phyloP scores from a whole-genome alignment of 2,888 invertebrate genomes.

The Choristoneura rosaceana region DNA sequence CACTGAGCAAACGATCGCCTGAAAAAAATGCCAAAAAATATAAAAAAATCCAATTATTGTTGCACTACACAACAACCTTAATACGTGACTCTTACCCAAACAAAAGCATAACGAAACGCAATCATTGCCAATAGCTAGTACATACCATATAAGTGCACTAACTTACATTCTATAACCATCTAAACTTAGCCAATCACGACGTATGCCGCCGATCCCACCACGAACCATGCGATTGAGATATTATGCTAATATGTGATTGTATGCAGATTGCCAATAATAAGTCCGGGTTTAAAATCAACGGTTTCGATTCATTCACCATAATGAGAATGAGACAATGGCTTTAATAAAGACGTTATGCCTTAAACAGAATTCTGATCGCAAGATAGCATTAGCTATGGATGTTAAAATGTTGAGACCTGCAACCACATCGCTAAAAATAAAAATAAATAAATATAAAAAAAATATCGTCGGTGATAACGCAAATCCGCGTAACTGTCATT shows the following conservation, averaged over 20 bases:
- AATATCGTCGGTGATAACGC: too few species aligned
- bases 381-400: slow-evolving; percentile 60
- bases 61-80: too few species aligned
- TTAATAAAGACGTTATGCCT: slow-evolving; percentile 79
- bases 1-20: too few species aligned
- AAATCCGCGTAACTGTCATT: too few species aligned
- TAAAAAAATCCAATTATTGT: too few species aligned
- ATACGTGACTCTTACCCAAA: not conserved
- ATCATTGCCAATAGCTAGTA: not conserved
- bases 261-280: slow-evolving; percentile 83
- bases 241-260: slow-evolving; percentile 84
- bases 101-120: not conserved
- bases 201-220: slow-evolving; percentile 11
- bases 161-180: not conserved
- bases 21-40: too few species aligned
- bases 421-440: not conserved
- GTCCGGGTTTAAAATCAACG: slow-evolving; percentile 67
- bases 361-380: slow-evolving; percentile 62
- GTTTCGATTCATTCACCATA: slow-evolving; percentile 76
- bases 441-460: not conserved
- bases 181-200: slow-evolving; percentile 16
- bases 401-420: slow-evolving; percentile 25
- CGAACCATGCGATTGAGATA: slow-evolving; percentile 77
- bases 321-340: slow-evolving; percentile 79
- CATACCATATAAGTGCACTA: not conserved